Base-by-base conservation (phyloP, 1,140 invertebrate genomes). In the Pantala flavescens region DNA sequence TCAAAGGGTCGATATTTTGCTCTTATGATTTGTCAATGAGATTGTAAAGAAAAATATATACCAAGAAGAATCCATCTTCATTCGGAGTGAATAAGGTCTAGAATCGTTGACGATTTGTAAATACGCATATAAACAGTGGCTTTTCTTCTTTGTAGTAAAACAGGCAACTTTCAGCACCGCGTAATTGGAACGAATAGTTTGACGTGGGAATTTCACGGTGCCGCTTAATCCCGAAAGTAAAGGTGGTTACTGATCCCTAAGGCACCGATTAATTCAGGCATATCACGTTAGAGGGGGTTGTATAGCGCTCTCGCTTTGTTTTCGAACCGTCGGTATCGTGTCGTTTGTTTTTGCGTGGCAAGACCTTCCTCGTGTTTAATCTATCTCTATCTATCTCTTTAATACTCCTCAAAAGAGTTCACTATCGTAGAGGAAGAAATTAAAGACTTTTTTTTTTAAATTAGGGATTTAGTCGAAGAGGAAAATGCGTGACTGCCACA, bases 381-480 rank as follows among this genome's bases (percentile, higher is more conserved):
- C 28, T 36, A 36, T 36, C 28, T 36, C 28, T 36, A 36, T 36
- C 28, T 36, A 36, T 63, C 49, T 63, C 43, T 63, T 12, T 21
- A 63, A 63, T 63, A 21, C 3, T 63, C n/a, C 49, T 19, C 49
- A 63, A 63, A 63, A 63, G n/a, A 36, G 28, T 63, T 21, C 49
- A 63, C n/a, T 63, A 63, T 36, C 28, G 28, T 63, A 63, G 49
- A 63, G 49, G n/a, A 21, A 63, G 16, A 63, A 21, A 63, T 63
- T 36, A 36, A 63, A 63, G 49, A 63, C 14, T 3, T 16, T 63
- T 16, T 63, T 63, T 63, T 63, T 63, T 63, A 63, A n/a, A 36
- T 36, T 63, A 63, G 49, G 49, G 49, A 63, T 63, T 63, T 63
- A 63, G 49, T 63, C 49, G 49, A 63, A 63, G 49, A 63, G 49